Base-by-base conservation (phyloP, 2,888 invertebrate species). In the Schizaphis graminum region DNA sequence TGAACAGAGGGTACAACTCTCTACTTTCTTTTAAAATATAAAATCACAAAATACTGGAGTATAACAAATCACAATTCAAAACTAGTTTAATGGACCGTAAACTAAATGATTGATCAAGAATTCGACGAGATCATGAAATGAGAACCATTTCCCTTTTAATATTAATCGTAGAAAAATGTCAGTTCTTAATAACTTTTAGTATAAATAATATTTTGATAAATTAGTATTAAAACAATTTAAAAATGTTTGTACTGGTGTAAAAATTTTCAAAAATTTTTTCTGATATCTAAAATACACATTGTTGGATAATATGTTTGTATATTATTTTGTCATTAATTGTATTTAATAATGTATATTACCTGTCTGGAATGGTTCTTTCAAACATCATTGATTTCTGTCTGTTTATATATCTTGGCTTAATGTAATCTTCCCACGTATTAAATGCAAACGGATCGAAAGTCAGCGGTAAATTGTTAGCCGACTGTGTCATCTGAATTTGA, bases 381-480 rank as follows among this genome's bases (percentile, higher is more conserved):
- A 86, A 90, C 86, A 91, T 53, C 90, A 93, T 35, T 47, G 93
- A 86, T 61, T 90, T 90, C 28, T 86, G 94, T 61, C 91, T 47
- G 61, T 87, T 94, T 7, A 56, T n/a, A n/a, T 91, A 94, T 13
- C 94, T 91, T 67, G 94, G 91, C 21, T 94, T 94, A 0, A 86
- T 28, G 49, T 94, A 91, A n/a, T 94, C 96, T 13, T 98, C 97
- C 98, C 98, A 98, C 95, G 98, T 97, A 96, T 98, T 98, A 96
- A 97, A 97, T 95, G 97, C 97, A 95, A 98, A 97, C 0, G 98
- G 98, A 95, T 98, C 98, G 92, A 97, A 97, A 96, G 97, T 98
- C 94, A 97, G 97, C 95, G 98, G 98, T 95, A 98, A 98, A 96
- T 98, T 98, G 95, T 98, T 98, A 13, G 98, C 98, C 35, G 98